Evolutionary conservation across 2,888 invertebrate species (phyloP), one percentile per base, ranked within the genome.

Genomic region (Pseudococcus jackbeardsleyi): DNA sequence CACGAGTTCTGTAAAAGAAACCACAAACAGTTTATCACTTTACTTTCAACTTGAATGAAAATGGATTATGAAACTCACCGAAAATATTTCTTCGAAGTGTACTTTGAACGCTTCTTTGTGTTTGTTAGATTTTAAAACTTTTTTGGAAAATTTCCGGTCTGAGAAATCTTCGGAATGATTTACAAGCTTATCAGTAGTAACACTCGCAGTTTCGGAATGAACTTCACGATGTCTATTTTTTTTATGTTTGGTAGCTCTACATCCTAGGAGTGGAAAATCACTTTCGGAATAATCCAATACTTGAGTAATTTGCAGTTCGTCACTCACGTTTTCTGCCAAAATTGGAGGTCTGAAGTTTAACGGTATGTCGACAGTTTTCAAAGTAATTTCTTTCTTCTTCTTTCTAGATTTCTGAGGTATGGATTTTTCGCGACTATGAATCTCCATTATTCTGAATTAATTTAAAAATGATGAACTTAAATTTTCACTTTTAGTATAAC

Each of bases 221-320:
- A 33, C 11, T n/a, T 9, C 1, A 50, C 26, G 39, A 12, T 26
- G 39, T 79, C 54, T 26, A 11, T 12, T 33, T 54, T 12, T 79
- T 15, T 19, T 77, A 17, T 7, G 26, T 42, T 88, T 50, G 3
- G 15, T 22, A 11, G 50, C 19, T 17, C 59, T 17, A 54, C 33
- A 82, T 72, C 54, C 54, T 17, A 88, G 54, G 0, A 12, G 19
- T 5, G 88, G 88, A 33, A 88, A 88, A 39, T 88, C 88, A 33
- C 54, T 54, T 19, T 88, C 88, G 17, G 82, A 88, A 22, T 88
- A 88, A 39, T 82, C 46, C 59, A 88, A 54, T 4, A 88, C 79
- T 68, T 19, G 33, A 26, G 42, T 86, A 9, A 68, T 64, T 3
- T 68, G 26, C 1, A 39, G 26, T 82, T 82, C 79, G 19, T 82